Evolutionary conservation across 2,797 vertebrate genomes (phyloP).

Genomic region (Acrossocheilus wenchowensis): DNA sequence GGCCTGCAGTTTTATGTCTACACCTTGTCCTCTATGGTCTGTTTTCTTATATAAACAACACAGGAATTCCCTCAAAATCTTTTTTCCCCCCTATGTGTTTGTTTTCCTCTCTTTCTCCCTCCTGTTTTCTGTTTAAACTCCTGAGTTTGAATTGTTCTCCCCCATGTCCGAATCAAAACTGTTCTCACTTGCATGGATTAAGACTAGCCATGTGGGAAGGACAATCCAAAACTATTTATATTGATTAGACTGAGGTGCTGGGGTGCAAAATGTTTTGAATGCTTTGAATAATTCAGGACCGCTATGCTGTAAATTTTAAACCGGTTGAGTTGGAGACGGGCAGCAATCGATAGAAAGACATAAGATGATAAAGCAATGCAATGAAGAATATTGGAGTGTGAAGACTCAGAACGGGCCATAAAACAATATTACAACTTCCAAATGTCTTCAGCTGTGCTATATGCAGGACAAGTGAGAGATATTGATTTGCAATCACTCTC

Average conservation of each 20-base stretch:
- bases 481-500: constrained; percentile 36
- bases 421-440: constrained; percentile 39
- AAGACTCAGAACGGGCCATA: constrained; percentile 18
- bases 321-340: constrained; percentile 27
- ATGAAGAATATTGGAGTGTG: constrained; percentile 48
- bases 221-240: constrained; percentile 63
- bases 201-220: constrained; percentile 21
- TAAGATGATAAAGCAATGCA: constrained; percentile 22
- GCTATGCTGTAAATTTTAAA: constrained; percentile 68
- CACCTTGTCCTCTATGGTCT: constrained; percentile 1
- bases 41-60: constrained; percentile 2
- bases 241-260: constrained; percentile 81
- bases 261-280: constrained; percentile 76
- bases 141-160: not conserved
- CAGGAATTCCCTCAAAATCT: constrained; percentile 23
- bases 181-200: constrained; percentile 13
- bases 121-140: constrained; percentile 22
- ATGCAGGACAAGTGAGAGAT: constrained; percentile 32
- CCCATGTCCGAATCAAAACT: constrained; percentile 22
- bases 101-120: constrained; percentile 3
- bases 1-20: constrained; percentile 31
- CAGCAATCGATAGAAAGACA: constrained; percentile 50
- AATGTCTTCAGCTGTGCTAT: constrained; percentile 26
- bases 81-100: not conserved
- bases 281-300: constrained; percentile 82